phyloP scores from a whole-genome alignment of 2,888 invertebrate species.

The Neoascia interrupta region DNA sequence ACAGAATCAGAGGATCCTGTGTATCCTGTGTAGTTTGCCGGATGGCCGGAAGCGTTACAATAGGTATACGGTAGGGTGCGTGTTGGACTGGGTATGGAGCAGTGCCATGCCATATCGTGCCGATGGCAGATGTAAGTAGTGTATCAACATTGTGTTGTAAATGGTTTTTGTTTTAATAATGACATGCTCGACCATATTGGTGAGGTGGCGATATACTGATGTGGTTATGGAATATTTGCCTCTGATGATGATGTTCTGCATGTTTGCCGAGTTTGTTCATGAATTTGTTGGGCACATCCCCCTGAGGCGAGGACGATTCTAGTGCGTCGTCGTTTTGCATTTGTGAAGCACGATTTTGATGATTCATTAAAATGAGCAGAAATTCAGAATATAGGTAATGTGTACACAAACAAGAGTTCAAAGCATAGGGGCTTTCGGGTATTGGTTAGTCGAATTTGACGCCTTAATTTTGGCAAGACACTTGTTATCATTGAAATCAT shows the following conservation, averaged over 20 bases:
- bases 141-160: constrained; percentile 51
- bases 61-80: constrained; percentile 53
- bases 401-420: too few species aligned
- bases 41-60: constrained; percentile 66
- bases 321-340: constrained; percentile 42
- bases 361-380: constrained; percentile 53
- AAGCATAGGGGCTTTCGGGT: too few species aligned
- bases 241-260: constrained; percentile 58
- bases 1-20: constrained; percentile 55
- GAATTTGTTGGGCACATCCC: constrained; percentile 61
- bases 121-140: constrained; percentile 36
- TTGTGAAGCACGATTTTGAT: constrained; percentile 54
- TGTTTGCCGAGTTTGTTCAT: constrained; percentile 64
- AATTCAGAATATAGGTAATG: too few species aligned
- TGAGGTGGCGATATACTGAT: constrained; percentile 26
- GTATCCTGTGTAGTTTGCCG: constrained; percentile 50
- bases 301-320: constrained; percentile 44
- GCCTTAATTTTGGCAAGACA: too few species aligned
- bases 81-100: constrained; percentile 20
- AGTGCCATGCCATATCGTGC: constrained; percentile 4
- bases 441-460: too few species aligned
- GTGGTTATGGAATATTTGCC: constrained; percentile 21
- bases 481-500: too few species aligned
- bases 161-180: constrained; percentile 67
- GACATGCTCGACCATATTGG: constrained; percentile 56